Conservation (phyloP, 2,113 vertebrate genomes). For the Archocentrus centrarchus region DNA sequence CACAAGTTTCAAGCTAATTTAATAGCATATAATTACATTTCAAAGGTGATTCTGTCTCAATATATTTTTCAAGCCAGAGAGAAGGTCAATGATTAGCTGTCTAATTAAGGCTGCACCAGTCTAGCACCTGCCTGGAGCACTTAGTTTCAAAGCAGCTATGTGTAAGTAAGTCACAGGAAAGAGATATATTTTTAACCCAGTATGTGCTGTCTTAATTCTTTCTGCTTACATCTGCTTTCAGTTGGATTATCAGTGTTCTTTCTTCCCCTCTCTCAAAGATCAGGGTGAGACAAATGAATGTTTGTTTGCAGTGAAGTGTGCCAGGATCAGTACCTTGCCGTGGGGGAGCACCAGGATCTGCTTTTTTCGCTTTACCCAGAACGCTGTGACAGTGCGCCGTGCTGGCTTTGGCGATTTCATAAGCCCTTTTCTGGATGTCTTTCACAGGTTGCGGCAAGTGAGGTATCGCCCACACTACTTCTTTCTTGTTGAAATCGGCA, state of each 20-base stretch:
- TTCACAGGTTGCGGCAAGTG: not conserved
- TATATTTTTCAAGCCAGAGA: constrained; percentile 7
- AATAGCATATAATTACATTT: not conserved
- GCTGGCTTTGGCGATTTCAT: not conserved
- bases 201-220: not conserved
- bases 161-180: not conserved
- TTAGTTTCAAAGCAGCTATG: not conserved
- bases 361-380: not conserved
- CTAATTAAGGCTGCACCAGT: not conserved
- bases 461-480: not conserved
- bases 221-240: not conserved
- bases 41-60: not conserved
- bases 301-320: not conserved
- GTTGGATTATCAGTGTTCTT: not conserved
- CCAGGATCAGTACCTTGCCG: constrained; percentile 17
- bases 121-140: constrained; percentile 12
- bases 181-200: not conserved
- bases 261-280: not conserved
- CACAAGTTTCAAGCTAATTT: constrained; percentile 10
- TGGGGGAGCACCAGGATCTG: not conserved
- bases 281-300: not conserved
- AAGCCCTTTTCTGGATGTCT: not conserved
- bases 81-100: not conserved
- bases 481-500: constrained; percentile 17
- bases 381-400: constrained; percentile 4